Conservation (phyloP, 2,113 vertebrate genomes). For the Thalassoma bifasciatum region DNA sequence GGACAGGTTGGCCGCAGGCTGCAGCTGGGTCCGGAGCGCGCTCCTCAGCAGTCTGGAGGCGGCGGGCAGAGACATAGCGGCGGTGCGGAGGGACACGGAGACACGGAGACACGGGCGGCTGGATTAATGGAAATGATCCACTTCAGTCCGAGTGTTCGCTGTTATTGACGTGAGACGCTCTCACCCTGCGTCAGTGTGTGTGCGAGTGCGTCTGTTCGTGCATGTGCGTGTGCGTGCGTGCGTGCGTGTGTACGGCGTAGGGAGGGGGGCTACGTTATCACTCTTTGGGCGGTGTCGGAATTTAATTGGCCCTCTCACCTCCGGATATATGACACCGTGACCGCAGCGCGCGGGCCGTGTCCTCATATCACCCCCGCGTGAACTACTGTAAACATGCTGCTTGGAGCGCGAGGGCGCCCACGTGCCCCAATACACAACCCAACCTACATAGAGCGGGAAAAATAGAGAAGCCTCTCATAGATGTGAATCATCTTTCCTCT, state of each 20-base stretch:
- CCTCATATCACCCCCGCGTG: background rate
- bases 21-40: constrained; percentile 44
- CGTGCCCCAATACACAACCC: too few relatives aligned
- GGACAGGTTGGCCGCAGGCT: constrained; percentile 10
- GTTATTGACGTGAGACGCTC: background rate
- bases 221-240: background rate
- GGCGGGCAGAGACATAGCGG: constrained; percentile 53
- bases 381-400: background rate
- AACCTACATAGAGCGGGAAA: too few relatives aligned
- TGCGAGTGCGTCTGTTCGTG: too few relatives aligned
- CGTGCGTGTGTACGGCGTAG: background rate
- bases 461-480: too few relatives aligned
- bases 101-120: background rate
- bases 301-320: constrained; percentile 40
- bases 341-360: background rate
- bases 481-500: too few relatives aligned
- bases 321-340: constrained; percentile 11
- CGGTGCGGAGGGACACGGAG: background rate
- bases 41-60: constrained; percentile 48
- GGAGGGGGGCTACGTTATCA: background rate
- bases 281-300: background rate
- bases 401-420: too few relatives aligned
- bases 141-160: background rate
- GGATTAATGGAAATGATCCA: background rate
- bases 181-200: too few relatives aligned